Conservation (phyloP, 2,888 invertebrate genomes). For the Leucania comma region DNA sequence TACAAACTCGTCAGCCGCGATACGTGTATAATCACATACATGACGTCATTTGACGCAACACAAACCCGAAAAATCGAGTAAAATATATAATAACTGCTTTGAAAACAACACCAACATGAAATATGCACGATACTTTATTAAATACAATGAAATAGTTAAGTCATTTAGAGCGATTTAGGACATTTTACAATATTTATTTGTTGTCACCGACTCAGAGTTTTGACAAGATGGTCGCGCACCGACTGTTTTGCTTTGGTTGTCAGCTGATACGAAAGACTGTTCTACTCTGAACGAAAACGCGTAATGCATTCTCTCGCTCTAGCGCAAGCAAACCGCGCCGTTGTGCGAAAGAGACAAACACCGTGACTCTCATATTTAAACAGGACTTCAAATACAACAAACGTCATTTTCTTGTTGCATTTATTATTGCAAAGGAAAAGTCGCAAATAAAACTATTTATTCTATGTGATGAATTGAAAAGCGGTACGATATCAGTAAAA, state of each 20-base stretch:
- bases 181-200: slow-evolving; percentile 90
- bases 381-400: slow-evolving; percentile 80
- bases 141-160: slow-evolving; percentile 84
- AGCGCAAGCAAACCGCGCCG: slow-evolving; percentile 20
- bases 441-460: slow-evolving; percentile 76
- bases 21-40: slow-evolving; percentile 91
- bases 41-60: slow-evolving; percentile 91
- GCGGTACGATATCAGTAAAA: slow-evolving; percentile 69
- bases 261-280: slow-evolving; percentile 90
- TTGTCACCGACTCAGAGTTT: slow-evolving; percentile 89
- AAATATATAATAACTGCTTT: slow-evolving; percentile 85
- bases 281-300: slow-evolving; percentile 78
- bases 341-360: slow-evolving; percentile 73
- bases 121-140: slow-evolving; percentile 85
- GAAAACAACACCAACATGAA: slow-evolving; percentile 84
- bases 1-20: slow-evolving; percentile 89
- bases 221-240: slow-evolving; percentile 91
- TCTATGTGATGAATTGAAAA: slow-evolving; percentile 84
- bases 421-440: slow-evolving; percentile 84
- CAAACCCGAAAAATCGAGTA: slow-evolving; percentile 89
- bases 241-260: slow-evolving; percentile 92
- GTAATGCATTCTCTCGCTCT: slow-evolving; percentile 71
- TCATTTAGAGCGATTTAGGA: slow-evolving; percentile 88
- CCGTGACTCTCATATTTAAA: slow-evolving; percentile 75
- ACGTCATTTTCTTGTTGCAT: slow-evolving; percentile 87